Evolutionary conservation across 2,888 invertebrate species (phyloP).

Genomic region (Pseudococcus jackbeardsleyi): DNA sequence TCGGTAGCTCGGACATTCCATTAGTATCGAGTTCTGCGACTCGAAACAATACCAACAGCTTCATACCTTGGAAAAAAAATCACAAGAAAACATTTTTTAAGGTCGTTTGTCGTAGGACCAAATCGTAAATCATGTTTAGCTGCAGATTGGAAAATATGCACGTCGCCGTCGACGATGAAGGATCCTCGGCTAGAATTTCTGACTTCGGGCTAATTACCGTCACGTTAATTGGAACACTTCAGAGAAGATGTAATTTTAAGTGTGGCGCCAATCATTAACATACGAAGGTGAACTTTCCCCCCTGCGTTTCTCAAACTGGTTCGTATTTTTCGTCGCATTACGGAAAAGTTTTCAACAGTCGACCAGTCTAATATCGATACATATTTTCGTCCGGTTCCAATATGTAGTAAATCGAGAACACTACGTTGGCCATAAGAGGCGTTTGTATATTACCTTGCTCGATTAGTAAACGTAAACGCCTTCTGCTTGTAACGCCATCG

Average conservation of each 20-base stretch:
- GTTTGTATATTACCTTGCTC: background rate
- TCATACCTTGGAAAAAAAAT: constrained; percentile 10
- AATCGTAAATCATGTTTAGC: background rate
- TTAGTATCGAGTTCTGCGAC: background rate
- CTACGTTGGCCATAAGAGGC: background rate
- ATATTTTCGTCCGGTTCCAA: constrained; percentile 13
- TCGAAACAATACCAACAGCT: background rate
- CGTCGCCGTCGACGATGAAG: background rate
- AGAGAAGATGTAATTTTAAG: constrained; percentile 1
- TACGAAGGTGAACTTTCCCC: constrained; percentile 40
- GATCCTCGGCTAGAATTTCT: background rate
- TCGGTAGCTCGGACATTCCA: background rate
- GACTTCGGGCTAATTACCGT: constrained; percentile 22
- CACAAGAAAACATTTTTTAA: background rate
- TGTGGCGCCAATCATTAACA: constrained; percentile 35
- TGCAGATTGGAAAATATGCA: background rate
- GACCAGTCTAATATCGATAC: background rate
- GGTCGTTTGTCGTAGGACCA: background rate
- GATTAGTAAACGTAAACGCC: constrained; percentile 16
- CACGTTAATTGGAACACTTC: constrained; percentile 22
- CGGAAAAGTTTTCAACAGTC: background rate
- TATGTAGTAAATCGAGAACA: background rate
- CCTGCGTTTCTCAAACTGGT: background rate
- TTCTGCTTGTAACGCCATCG: constrained; percentile 27
- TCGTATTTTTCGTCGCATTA: background rate